A percentile compares a stretch with the other conserved stretches of the same genome.
phyloP scores from a whole-genome alignment of 2,888 invertebrate species.

The Drosophila ezoana region DNA sequence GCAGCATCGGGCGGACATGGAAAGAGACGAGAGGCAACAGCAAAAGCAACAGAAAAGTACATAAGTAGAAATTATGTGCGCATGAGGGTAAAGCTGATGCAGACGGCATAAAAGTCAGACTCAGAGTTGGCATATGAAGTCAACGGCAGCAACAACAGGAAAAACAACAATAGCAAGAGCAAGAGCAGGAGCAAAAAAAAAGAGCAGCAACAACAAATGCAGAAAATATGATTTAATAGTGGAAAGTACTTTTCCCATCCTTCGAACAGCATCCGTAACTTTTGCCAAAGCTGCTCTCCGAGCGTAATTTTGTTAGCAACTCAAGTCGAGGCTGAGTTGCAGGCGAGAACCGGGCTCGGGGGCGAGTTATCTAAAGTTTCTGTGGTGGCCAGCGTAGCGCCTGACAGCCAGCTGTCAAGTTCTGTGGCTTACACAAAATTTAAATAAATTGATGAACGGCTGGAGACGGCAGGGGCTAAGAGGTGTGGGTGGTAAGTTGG shows the following conservation, averaged over 20 bases:
- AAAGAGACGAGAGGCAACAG: not conserved
- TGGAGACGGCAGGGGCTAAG: constrained; percentile 3
- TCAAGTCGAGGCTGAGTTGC: constrained; percentile 4
- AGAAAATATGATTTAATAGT: constrained; percentile 74
- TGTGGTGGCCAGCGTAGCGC: constrained; percentile 58
- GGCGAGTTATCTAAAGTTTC: constrained; percentile 42
- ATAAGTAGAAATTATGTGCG: constrained; percentile 74
- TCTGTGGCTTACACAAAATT: constrained; percentile 65
- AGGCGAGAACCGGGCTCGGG: not conserved
- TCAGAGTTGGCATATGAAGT: constrained; percentile 31
- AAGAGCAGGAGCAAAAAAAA: not conserved
- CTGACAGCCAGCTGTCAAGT: constrained; percentile 69
- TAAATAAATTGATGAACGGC: constrained; percentile 71
- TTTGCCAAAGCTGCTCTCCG: constrained; percentile 42
- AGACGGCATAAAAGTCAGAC: constrained; percentile 71
- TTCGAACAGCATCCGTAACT: constrained; percentile 39
- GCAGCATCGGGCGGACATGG: not conserved
- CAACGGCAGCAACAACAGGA: constrained; percentile 4
- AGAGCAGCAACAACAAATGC: constrained; percentile 24
- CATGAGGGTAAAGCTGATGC: constrained; percentile 60
- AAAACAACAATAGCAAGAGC: constrained; percentile 10
- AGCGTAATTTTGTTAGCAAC: constrained; percentile 63
- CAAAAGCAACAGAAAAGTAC: constrained; percentile 46
- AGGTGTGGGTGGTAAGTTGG: not conserved
- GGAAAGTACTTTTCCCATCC: constrained; percentile 48